Conservation (phyloP, 2,797 vertebrate species). For the Phoeniculus purpureus region DNA sequence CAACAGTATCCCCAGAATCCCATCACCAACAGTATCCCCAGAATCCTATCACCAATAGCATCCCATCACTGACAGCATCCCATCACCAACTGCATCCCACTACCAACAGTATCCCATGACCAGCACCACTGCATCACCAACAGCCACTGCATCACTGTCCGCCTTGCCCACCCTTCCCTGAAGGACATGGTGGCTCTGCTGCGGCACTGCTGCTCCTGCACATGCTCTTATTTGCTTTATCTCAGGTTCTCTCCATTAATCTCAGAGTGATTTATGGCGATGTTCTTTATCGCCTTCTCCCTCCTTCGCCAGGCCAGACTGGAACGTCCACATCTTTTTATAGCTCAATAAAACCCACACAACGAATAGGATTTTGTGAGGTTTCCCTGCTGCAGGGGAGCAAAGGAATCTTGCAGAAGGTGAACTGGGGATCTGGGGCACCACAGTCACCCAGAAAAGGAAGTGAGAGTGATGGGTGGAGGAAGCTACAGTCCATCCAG, state of each 20-base stretch:
- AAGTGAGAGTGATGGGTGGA: fast-evolving
- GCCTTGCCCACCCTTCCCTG: background rate
- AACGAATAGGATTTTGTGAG: conserved; percentile 14
- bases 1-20: too few relatives aligned
- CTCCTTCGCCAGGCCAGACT: background rate
- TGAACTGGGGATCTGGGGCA: background rate
- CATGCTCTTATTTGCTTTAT: conserved; percentile 20
- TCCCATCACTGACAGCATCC: too few relatives aligned
- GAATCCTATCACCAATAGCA: too few relatives aligned
- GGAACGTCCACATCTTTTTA: conserved; percentile 55
- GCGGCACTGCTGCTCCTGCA: background rate
- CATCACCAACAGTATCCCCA: too few relatives aligned
- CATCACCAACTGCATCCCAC: too few relatives aligned
- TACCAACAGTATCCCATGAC: fast-evolving
- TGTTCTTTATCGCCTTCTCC: background rate
- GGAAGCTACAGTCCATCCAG: background rate
- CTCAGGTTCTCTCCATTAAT: conserved; percentile 36
- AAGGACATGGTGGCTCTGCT: background rate
- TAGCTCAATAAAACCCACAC: conserved; percentile 12
- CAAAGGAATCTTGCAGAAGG: background rate
- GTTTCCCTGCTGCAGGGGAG: background rate
- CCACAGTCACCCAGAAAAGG: fast-evolving
- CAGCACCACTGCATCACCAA: fast-evolving
- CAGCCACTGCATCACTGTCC: fast-evolving
- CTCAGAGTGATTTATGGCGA: background rate